phyloP scores from a whole-genome alignment of 2,888 invertebrate species.

The Dicyrtoma fusca region DNA sequence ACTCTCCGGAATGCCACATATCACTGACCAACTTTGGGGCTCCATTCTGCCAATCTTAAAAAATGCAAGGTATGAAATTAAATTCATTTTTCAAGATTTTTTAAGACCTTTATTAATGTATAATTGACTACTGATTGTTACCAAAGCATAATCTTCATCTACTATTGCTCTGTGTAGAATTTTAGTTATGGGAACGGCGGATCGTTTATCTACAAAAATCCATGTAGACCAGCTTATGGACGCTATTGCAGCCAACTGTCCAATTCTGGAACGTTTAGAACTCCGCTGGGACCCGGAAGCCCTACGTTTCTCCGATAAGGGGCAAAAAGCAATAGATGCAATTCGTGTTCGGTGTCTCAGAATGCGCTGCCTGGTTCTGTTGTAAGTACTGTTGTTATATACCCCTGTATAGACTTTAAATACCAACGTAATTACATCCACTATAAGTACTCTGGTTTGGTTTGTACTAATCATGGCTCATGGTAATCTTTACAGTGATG shows the following conservation, averaged over 20 bases:
- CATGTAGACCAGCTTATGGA: slow-evolving; percentile 98
- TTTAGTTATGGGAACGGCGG: slow-evolving; percentile 94
- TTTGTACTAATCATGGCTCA: too few species aligned
- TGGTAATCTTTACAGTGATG: slow-evolving; percentile 83
- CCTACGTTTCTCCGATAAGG: slow-evolving; percentile 97
- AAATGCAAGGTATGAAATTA: slow-evolving; percentile 79
- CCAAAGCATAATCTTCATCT: too few species aligned
- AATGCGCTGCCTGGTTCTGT: slow-evolving; percentile 87
- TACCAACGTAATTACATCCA: not conserved
- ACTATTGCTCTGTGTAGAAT: slow-evolving; percentile 70
- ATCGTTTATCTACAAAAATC: slow-evolving; percentile 93
- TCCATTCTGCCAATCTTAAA: slow-evolving; percentile 87
- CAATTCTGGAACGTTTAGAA: slow-evolving; percentile 85
- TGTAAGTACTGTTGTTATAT: slow-evolving; percentile 64
- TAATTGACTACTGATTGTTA: too few species aligned
- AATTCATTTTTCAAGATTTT: not conserved
- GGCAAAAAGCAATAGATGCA: slow-evolving; percentile 98
- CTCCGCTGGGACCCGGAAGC: slow-evolving; percentile 99
- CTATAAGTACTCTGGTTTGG: not conserved
- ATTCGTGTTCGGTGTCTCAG: slow-evolving; percentile 93
- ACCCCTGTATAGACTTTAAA: too few species aligned
- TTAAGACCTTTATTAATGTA: too few species aligned
- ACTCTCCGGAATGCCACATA: slow-evolving; percentile 94
- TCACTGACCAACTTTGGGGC: slow-evolving; percentile 98
- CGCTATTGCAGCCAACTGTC: slow-evolving; percentile 90